phyloP scores from a whole-genome alignment of 2,113 vertebrate species.

The Chloropsis hardwickii region DNA sequence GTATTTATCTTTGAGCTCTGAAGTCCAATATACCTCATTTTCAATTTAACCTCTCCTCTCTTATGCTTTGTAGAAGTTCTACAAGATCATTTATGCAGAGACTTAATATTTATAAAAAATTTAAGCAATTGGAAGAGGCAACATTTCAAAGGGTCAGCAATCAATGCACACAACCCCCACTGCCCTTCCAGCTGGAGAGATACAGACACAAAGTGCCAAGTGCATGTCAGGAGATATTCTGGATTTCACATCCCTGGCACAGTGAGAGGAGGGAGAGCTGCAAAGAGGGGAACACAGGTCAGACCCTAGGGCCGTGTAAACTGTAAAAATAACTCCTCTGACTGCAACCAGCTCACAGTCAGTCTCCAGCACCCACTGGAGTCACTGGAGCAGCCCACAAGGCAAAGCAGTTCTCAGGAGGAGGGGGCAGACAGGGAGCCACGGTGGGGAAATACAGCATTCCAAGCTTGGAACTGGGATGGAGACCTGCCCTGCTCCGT shows the following conservation, averaged over 20 bases:
- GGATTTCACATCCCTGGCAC: neutral
- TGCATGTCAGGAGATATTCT: rapidly evolving
- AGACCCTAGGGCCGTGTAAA: neutral
- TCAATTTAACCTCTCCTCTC: conserved; percentile 39
- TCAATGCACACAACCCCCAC: neutral
- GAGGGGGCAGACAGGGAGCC: neutral
- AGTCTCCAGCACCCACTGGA: neutral
- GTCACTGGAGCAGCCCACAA: neutral
- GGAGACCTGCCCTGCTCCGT: rapidly evolving
- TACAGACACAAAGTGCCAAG: neutral
- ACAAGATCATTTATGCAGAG: neutral
- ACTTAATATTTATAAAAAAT: neutral
- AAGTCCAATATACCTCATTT: conserved; percentile 8
- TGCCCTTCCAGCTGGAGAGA: neutral
- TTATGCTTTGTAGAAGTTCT: neutral
- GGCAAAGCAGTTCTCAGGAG: neutral
- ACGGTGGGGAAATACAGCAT: rapidly evolving
- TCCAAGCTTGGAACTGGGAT: rapidly evolving
- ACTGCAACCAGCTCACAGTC: neutral
- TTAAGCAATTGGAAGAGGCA: neutral
- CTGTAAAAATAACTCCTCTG: neutral
- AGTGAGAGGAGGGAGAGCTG: neutral
- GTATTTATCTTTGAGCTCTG: conserved; percentile 23
- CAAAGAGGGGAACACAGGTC: neutral
- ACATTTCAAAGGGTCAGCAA: neutral